Evolutionary conservation across 2,888 invertebrate species (phyloP), one percentile per base, ranked within the genome.

Genomic region (Neoascia interrupta): DNA sequence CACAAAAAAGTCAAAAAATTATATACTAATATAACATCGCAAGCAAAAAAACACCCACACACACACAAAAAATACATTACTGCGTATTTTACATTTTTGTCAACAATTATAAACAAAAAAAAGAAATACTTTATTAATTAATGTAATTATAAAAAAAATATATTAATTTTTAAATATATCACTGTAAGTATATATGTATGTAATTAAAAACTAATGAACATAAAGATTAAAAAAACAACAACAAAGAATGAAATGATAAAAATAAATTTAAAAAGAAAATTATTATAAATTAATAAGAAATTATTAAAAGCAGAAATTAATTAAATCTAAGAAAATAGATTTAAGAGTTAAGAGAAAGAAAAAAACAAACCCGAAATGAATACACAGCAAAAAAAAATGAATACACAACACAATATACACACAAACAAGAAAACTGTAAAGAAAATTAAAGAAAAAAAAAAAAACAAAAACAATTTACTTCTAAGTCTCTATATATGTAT

Each of bases 141-240:
- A 58, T 73, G 73, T 73, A 64, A 73, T 73, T 73, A 63, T 54
- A 72, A 39, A 34, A n/a, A 54, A 47, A 26, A 31, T 31, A 49
- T 18, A 68, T 53, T 54, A 19, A 68, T 68, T 54, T 56, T 49
- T 69, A 49, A 69, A 49, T 54, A 45, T 68, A 45, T 75, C 39
- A 69, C 47, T 68, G 66, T 68, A 68, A 74, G 54, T 75, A 68
- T 68, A 60, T 72, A 73, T 73, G 58, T 56, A 73, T 73, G 73
- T 73, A 73, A 73, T 58, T 73, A 73, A 64, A 58, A 43, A 31
- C 13, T 39, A 64, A 41, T 41, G 37, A 61, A n/a, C 23, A 63
- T 39, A 51, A 61, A 51, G n/a, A 56, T 31, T 5, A 63, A 69
- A 73, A 2, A 23, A 31, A 31, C 8, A 31, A 6, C 31, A 31